phyloP scores from a whole-genome alignment of 64 coral and sea anemone species.

The Montipora efflorescens region DNA sequence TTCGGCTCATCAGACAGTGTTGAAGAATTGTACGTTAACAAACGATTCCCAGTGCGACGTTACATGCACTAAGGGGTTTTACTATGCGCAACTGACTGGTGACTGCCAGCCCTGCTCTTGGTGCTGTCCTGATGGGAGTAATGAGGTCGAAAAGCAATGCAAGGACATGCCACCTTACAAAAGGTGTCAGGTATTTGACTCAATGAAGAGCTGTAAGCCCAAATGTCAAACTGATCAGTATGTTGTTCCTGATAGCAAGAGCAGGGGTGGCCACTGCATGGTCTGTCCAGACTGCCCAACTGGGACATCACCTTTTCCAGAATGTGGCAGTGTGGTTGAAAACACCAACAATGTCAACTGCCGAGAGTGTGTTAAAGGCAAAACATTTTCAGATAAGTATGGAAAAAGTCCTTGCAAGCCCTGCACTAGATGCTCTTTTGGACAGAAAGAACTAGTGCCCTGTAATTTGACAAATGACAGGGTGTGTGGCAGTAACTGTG shows the following conservation, averaged over 20 bases:
- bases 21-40: conserved; percentile 25
- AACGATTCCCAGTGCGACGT: conserved; percentile 27
- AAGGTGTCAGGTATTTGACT: conserved; percentile 9
- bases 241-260: conserved; percentile 10
- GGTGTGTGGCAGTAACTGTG: conserved; percentile 44
- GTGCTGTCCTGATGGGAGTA: conserved; percentile 15
- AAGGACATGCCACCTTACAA: conserved; percentile 52
- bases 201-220: conserved; percentile 6
- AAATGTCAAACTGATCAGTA: conserved; percentile 52
- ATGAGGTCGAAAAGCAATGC: not conserved
- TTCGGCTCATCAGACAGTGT: conserved; percentile 5
- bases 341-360: not conserved
- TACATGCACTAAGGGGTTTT: conserved; percentile 29
- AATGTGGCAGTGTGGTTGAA: conserved; percentile 45
- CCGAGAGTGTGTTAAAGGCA: conserved; percentile 17
- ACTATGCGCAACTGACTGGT: conserved; percentile 4
- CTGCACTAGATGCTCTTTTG: conserved; percentile 49
- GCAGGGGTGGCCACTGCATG: not conserved
- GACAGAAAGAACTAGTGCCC: conserved; percentile 29
- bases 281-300: not conserved
- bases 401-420: conserved; percentile 21
- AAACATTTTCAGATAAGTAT: conserved; percentile 20
- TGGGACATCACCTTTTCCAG: conserved; percentile 27
- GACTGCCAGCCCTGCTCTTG: conserved; percentile 61
- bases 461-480: conserved; percentile 66